phyloP scores from a whole-genome alignment of 2,888 invertebrate genomes.

The Lepidochrysops patricia region DNA sequence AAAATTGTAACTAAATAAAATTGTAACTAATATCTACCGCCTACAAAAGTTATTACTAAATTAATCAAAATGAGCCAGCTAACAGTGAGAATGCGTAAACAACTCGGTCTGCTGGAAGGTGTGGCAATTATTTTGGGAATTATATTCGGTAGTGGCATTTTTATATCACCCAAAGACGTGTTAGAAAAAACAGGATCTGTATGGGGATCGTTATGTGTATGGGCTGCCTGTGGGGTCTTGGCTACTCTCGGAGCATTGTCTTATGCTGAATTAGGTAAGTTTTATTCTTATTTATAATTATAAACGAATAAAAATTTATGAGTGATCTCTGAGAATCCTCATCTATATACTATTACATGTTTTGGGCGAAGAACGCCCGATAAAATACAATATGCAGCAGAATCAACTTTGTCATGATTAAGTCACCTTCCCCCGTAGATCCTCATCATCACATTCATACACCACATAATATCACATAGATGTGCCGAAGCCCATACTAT shows the following conservation, averaged over 20 bases:
- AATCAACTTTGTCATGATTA: too few relatives aligned
- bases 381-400: too few relatives aligned
- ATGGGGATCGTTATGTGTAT: conserved; percentile 89
- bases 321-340: too few relatives aligned
- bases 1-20: conserved; percentile 6
- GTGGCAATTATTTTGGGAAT: conserved; percentile 95
- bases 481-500: too few relatives aligned
- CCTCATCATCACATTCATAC: too few relatives aligned
- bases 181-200: conserved; percentile 92
- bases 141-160: conserved; percentile 96
- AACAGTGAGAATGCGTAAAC: conserved; percentile 88
- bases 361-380: too few relatives aligned
- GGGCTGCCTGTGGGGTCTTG: conserved; percentile 90
- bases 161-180: conserved; percentile 96
- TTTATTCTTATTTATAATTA: too few relatives aligned
- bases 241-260: conserved; percentile 96
- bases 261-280: conserved; percentile 92
- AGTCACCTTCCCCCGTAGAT: too few relatives aligned
- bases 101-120: conserved; percentile 91
- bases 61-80: conserved; percentile 49
- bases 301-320: too few relatives aligned
- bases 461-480: too few relatives aligned
- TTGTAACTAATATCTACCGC: not conserved
- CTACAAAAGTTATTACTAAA: not conserved
- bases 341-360: too few relatives aligned